A percentile compares a stretch with the other conserved stretches of the same genome.
phyloP scores from a whole-genome alignment of 1,140 invertebrate species.

The Pseudachorutes palmiensis region DNA sequence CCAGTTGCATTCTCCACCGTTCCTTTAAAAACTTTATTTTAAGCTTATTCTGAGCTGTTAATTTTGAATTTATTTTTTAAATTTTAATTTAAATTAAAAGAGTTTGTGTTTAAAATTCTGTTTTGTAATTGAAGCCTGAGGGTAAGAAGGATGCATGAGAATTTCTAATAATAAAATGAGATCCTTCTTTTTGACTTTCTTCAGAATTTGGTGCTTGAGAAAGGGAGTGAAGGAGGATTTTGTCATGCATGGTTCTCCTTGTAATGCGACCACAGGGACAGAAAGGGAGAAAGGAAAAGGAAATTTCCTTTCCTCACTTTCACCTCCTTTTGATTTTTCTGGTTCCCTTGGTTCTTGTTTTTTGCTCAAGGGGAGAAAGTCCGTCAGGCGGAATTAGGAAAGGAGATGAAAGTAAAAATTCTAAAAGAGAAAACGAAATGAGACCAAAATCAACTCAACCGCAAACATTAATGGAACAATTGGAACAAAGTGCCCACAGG shows the following conservation, averaged over 20 bases:
- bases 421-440: not conserved
- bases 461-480: slow-evolving; percentile 7
- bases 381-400: slow-evolving; percentile 1
- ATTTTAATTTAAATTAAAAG: too few species aligned
- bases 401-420: slow-evolving; percentile 11
- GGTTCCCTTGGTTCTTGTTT: slow-evolving; percentile 3
- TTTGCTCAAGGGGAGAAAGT: slow-evolving; percentile 5
- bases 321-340: slow-evolving; percentile 8
- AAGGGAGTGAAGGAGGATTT: not conserved
- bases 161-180: too few species aligned
- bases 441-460: slow-evolving; percentile 5
- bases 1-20: too few species aligned
- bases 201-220: not conserved
- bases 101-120: slow-evolving; percentile 6
- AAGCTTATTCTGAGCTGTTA: too few species aligned
- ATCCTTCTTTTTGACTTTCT: slow-evolving; percentile 12
- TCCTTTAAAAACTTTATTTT: not conserved
- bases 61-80: too few species aligned
- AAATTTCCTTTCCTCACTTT: slow-evolving; percentile 11
- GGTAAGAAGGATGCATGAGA: not conserved
- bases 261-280: not conserved
- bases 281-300: not conserved
- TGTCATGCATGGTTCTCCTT: not conserved
- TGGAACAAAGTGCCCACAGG: not conserved
- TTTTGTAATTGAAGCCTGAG: not conserved